Evolutionary conservation across 2,113 vertebrate species (phyloP).

Genomic region (Taurulus bubalis): DNA sequence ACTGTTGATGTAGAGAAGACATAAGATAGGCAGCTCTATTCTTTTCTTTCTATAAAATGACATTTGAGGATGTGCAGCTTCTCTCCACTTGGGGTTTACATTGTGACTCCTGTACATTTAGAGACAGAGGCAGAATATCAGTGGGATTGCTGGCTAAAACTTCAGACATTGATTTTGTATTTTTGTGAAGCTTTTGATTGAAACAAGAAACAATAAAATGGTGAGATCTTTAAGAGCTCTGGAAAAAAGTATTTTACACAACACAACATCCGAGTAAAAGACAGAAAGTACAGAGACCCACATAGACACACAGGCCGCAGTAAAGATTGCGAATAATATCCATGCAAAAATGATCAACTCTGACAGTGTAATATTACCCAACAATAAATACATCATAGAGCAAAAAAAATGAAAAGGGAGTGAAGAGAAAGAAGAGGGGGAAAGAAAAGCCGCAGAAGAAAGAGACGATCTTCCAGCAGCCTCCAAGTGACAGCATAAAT

Average conservation of each 20-base stretch:
- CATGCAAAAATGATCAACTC: constrained; percentile 68
- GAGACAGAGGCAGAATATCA: not conserved
- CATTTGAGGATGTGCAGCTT: not conserved
- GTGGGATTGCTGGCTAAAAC: not conserved
- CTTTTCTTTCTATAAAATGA: not conserved
- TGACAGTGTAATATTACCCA: constrained; percentile 77
- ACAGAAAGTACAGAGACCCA: not conserved
- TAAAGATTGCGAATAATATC: constrained; percentile 68
- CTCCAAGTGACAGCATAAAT: constrained; percentile 83
- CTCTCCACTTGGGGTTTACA: not conserved
- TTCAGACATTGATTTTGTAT: not conserved
- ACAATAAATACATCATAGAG: constrained; percentile 77
- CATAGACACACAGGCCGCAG: constrained; percentile 16
- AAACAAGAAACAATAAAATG: constrained; percentile 1
- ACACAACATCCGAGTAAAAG: not conserved
- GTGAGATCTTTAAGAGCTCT: not conserved
- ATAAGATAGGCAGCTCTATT: not conserved
- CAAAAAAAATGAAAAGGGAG: constrained; percentile 35
- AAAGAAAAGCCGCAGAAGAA: constrained; percentile 22
- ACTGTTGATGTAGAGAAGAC: not conserved
- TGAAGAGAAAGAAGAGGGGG: constrained; percentile 25
- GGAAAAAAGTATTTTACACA: not conserved
- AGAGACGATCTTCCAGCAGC: constrained; percentile 68
- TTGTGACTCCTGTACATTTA: not conserved
- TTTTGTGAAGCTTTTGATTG: not conserved